phyloP scores from a whole-genome alignment of 2,888 invertebrate species.

The Furcula furcula region DNA sequence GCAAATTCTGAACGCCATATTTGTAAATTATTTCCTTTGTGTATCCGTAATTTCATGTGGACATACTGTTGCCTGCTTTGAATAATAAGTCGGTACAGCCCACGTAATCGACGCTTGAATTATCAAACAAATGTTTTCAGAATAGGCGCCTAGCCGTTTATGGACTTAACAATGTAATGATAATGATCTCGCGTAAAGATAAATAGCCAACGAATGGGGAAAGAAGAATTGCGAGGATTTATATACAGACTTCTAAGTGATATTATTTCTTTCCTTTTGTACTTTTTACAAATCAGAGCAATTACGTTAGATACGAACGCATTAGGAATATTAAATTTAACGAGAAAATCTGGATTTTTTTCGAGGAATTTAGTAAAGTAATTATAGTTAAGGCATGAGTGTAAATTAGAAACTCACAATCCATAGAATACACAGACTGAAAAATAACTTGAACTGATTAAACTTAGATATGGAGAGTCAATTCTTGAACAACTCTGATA shows the following conservation, averaged over 20 bases:
- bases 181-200: constrained; percentile 25
- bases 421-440: too few species aligned
- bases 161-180: constrained; percentile 22
- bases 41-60: constrained; percentile 27
- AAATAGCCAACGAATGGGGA: constrained; percentile 8
- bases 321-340: too few species aligned
- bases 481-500: too few species aligned
- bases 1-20: constrained; percentile 21
- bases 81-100: constrained; percentile 30
- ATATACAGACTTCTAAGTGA: constrained; percentile 15
- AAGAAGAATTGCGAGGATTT: constrained; percentile 25
- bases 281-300: neutral
- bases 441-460: too few species aligned
- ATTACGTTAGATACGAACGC: too few species aligned
- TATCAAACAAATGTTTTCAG: constrained; percentile 30
- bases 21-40: constrained; percentile 22
- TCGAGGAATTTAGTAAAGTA: too few species aligned
- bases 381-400: too few species aligned
- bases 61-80: constrained; percentile 26
- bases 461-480: too few species aligned
- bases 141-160: constrained; percentile 19
- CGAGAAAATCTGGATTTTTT: too few species aligned
- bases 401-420: too few species aligned
- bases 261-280: constrained; percentile 7
- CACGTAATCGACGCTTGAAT: constrained; percentile 26